These are phyloP conservation scores for Petrocephalus zakoni DNA, from an alignment of 2,113 vertebrate genomes.

Conservation along the genomic window DNA sequence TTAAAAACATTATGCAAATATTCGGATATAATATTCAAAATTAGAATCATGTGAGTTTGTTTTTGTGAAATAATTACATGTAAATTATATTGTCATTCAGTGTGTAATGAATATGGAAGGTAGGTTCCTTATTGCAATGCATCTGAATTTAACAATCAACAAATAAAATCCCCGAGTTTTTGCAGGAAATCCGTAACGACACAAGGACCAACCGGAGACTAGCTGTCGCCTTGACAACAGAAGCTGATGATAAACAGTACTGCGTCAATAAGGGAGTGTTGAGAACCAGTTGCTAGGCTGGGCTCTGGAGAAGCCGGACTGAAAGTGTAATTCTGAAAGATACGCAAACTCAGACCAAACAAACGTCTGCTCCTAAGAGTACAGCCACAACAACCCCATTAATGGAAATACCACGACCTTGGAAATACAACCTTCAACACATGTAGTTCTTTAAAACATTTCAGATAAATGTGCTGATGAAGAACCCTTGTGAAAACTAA, in stretches of 20 bases:
- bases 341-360: background rate
- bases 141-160: constrained; percentile 8
- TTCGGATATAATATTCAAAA: constrained; percentile 3
- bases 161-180: background rate
- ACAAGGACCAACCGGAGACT: background rate
- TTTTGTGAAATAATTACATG: constrained; percentile 4
- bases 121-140: background rate
- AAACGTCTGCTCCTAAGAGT: background rate
- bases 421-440: background rate
- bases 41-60: background rate
- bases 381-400: background rate
- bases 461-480: background rate
- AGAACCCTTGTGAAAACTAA: background rate
- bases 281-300: background rate
- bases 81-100: background rate
- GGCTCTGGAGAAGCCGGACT: background rate
- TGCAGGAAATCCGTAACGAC: background rate
- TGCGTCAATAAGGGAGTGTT: background rate
- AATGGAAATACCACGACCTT: background rate
- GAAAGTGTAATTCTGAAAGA: background rate
- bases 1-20: constrained; percentile 4
- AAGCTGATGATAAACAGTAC: background rate
- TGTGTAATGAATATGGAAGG: background rate
- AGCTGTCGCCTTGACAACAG: background rate
- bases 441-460: background rate